Evolutionary conservation across 1,140 invertebrate species (phyloP), one percentile per base, ranked within the genome.

Genomic region (Scaptomyza graminum): DNA sequence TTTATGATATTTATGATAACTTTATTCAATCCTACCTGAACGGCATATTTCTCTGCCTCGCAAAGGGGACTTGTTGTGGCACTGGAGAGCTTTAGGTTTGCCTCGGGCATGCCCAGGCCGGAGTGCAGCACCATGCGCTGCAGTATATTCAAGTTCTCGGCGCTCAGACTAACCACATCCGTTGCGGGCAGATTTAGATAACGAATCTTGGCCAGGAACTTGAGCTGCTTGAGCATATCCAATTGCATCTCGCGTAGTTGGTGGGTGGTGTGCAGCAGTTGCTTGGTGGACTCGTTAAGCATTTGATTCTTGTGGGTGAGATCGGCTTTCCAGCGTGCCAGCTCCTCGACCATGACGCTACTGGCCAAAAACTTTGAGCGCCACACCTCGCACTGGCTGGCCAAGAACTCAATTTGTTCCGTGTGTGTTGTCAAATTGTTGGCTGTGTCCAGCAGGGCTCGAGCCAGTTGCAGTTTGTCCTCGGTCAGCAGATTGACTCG

Each of bases 311-410:
- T 95, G 72, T 95, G 94, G n/a, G 93, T 94, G 12, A 97, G 92
- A 69, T 95, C 94, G 59, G 96, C 95, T 92, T 97, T 97, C 94
- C 96, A 97, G 61, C 94, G 93, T 1, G 96, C 96, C 68, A 98
- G 91, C 92, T 98, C 97, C 92, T 98, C 97, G 7, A 97, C 95
- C 95, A 98, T 97, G 55, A 98, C 94, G 91, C 97, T 98, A 93
- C 96, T 97, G 18, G 97, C 97, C 76, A 98, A 93, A 92, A 97
- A 99, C 94, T 98, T 98, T 82, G 97, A 98, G 69, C 97, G 94
- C 97, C 97, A 98, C 59, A 98, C 97, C 93, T 99, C 97, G 92
- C 97, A 97, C 83, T 98, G 97, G 3, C 97, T 97, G 22, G 96
- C 96, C 18, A 98, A 92, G 93, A 96, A 97, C 91, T 98, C 97